These are phyloP conservation scores for Akabosia matsudoensis DNA, from an alignment of 1,140 invertebrate species.

Conservation along the genomic window DNA sequence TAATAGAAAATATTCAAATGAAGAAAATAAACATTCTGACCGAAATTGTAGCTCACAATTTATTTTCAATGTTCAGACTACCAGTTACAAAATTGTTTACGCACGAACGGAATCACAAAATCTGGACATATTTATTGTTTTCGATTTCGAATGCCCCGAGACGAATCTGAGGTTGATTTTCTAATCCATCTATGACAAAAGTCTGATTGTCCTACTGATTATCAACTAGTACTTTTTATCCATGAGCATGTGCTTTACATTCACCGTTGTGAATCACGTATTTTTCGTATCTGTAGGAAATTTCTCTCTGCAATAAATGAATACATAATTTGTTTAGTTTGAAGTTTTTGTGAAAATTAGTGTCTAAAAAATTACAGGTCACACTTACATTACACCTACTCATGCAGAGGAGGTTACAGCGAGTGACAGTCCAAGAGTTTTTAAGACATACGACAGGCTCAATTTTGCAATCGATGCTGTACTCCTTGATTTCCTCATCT, in stretches of 20 bases:
- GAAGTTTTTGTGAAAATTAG: not conserved
- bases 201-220: no score
- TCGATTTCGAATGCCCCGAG: no score
- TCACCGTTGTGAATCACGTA: conserved; percentile 32
- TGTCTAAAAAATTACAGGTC: not conserved
- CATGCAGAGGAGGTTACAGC: conserved; percentile 18
- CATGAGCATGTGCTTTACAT: conserved; percentile 28
- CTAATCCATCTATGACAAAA: no score
- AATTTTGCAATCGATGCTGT: conserved; percentile 5
- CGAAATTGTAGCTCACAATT: no score
- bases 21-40: no score
- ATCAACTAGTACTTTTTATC: no score
- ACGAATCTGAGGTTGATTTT: no score
- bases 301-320: conserved; percentile 11
- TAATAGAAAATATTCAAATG: no score
- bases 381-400: conserved; percentile 5
- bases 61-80: no score
- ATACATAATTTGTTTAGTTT: not conserved
- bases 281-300: conserved; percentile 29
- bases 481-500: conserved; percentile 8
- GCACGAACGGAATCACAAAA: no score
- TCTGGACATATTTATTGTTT: no score
- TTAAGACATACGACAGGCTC: not conserved
- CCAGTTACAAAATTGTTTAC: no score
- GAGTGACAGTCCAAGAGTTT: conserved; percentile 2